Evolutionary conservation across 2,797 vertebrate genomes (phyloP).

Genomic region (Silurus lanzhouensis): DNA sequence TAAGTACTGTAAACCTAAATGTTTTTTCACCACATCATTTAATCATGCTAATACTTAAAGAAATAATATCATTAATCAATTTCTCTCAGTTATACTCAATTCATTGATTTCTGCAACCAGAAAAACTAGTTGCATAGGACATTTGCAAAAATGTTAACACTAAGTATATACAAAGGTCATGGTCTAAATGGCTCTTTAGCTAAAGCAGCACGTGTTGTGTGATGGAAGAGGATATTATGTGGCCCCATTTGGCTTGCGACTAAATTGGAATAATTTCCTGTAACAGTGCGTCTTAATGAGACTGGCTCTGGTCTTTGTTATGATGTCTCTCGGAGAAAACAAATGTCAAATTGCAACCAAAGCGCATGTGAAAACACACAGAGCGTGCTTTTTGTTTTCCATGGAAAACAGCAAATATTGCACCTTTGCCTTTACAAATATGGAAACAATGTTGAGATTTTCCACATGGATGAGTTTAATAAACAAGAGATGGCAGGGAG

Average conservation of each 20-base stretch:
- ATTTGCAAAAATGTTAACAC: background rate
- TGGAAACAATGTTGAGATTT: conserved; percentile 7
- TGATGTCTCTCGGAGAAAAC: conserved; percentile 6
- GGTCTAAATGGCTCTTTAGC: background rate
- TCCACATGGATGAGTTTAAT: conserved; percentile 4
- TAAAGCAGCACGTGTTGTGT: background rate
- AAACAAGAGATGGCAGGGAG: background rate
- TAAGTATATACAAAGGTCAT: background rate
- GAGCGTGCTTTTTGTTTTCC: background rate
- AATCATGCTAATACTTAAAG: too few species aligned
- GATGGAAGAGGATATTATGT: background rate
- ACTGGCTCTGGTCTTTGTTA: conserved; percentile 9
- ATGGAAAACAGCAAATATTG: background rate
- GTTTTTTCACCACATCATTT: too few species aligned
- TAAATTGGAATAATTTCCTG: conserved; percentile 7
- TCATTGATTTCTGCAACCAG: conserved; percentile 1
- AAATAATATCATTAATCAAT: background rate
- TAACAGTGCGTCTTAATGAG: conserved; percentile 12
- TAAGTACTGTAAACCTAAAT: too few species aligned
- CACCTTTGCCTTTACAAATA: background rate
- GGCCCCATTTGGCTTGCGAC: background rate
- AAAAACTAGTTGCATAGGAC: background rate
- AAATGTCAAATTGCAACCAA: background rate
- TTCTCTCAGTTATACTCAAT: background rate
- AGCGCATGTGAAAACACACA: conserved; percentile 10